Conservation (phyloP, 2,797 vertebrate genomes). For the Chaetodon trifasciatus region DNA sequence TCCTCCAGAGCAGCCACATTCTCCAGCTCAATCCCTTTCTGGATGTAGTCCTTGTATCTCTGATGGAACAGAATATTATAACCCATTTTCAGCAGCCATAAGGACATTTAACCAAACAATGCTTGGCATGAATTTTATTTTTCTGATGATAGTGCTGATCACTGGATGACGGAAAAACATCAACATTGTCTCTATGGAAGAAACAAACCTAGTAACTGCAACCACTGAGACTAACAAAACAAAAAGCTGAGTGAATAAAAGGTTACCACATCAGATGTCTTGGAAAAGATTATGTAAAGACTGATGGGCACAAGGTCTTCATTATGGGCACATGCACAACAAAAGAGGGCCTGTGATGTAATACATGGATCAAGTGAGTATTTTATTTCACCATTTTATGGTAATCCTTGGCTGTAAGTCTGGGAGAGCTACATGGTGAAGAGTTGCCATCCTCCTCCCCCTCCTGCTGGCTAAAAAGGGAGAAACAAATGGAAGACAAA, state of each 20-base stretch:
- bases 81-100: not conserved
- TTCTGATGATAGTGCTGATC: not conserved
- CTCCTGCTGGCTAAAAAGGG: conserved; percentile 26
- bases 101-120: conserved; percentile 4
- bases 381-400: conserved; percentile 79
- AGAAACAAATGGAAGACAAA: not conserved
- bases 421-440: not conserved
- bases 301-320: not conserved
- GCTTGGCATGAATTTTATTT: conserved; percentile 6
- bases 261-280: conserved; percentile 10
- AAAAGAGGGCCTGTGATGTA: not conserved
- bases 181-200: not conserved
- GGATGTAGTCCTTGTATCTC: conserved; percentile 89
- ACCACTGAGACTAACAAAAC: conserved; percentile 22
- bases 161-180: not conserved
- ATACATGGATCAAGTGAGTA: not conserved
- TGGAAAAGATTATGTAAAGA: conserved; percentile 11
- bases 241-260: conserved; percentile 4
- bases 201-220: conserved; percentile 28
- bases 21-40: conserved; percentile 86
- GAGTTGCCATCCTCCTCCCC: conserved; percentile 2
- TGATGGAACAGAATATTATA: conserved; percentile 58
- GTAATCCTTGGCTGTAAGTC: conserved; percentile 77
- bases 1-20: conserved; percentile 87
- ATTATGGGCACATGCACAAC: not conserved